Conservation (phyloP, 2,797 vertebrate genomes). For the Oryzias dopingdopingensis region DNA sequence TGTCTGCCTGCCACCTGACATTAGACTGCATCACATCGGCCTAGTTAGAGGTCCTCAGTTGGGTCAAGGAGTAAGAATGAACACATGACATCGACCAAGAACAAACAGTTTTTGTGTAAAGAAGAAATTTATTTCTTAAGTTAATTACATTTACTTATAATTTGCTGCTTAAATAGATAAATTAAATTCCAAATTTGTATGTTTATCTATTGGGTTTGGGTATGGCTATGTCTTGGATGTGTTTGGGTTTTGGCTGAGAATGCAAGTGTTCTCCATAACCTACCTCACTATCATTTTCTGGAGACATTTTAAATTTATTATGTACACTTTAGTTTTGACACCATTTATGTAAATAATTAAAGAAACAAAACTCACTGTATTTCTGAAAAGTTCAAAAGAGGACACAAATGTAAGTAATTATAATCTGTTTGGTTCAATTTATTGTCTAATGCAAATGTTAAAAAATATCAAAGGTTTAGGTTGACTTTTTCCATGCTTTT, state of each 20-base stretch:
- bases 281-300: not conserved
- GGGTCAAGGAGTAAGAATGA: constrained; percentile 44
- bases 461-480: no score
- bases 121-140: constrained; percentile 8
- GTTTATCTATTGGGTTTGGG: not conserved
- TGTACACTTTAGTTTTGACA: no score
- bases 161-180: no score
- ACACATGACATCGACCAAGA: constrained; percentile 36
- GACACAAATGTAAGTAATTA: no score
- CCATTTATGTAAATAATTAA: no score
- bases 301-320: not conserved
- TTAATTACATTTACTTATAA: no score
- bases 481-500: no score
- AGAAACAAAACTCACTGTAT: no score
- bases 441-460: no score
- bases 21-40: constrained; percentile 57
- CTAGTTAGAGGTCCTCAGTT: constrained; percentile 41
- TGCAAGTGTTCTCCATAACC: constrained; percentile 1
- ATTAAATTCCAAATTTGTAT: no score
- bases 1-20: constrained; percentile 72
- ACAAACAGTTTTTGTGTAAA: constrained; percentile 22
- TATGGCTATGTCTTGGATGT: not conserved
- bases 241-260: not conserved
- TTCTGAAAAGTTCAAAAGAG: no score
- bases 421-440: no score